Evolutionary conservation across 2,113 vertebrate species (phyloP).

Genomic region (Spilogale gracilis): DNA sequence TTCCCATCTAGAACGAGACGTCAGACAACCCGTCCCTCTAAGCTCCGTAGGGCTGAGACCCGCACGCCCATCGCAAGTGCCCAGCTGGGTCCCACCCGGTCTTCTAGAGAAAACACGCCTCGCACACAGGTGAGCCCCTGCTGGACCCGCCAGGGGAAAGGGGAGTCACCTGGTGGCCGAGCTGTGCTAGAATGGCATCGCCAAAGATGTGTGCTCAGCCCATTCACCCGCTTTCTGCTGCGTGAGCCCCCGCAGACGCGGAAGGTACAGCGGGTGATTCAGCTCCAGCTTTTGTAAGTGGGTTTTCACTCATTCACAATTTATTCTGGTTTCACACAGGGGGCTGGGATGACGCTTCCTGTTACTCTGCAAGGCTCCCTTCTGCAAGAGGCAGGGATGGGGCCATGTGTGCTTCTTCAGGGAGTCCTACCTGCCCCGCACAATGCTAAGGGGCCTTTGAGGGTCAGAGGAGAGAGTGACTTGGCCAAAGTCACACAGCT

Average conservation of each 20-base stretch:
- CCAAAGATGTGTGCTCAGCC: background rate
- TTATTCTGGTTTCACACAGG: background rate
- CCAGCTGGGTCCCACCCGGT: background rate
- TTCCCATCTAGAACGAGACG: background rate
- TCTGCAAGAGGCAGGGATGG: background rate
- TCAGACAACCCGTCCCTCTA: background rate
- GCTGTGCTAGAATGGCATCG: background rate
- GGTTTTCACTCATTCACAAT: background rate
- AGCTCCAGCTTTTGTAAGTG: background rate
- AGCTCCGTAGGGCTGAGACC: background rate
- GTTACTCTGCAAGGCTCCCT: background rate
- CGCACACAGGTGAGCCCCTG: accelerated
- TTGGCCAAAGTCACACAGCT: background rate
- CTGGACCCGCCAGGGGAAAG: background rate
- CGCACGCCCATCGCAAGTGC: background rate
- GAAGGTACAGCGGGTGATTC: background rate
- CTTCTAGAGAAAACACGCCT: background rate
- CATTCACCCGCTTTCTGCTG: background rate
- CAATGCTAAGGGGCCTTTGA: too few relatives aligned
- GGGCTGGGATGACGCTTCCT: background rate
- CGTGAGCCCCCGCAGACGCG: accelerated
- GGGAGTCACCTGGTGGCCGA: background rate
- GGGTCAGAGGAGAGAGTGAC: background rate
- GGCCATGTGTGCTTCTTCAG: background rate
- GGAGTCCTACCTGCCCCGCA: background rate